Conservation (phyloP, 1,140 invertebrate species). For the Anoplolepis gracilipes region DNA sequence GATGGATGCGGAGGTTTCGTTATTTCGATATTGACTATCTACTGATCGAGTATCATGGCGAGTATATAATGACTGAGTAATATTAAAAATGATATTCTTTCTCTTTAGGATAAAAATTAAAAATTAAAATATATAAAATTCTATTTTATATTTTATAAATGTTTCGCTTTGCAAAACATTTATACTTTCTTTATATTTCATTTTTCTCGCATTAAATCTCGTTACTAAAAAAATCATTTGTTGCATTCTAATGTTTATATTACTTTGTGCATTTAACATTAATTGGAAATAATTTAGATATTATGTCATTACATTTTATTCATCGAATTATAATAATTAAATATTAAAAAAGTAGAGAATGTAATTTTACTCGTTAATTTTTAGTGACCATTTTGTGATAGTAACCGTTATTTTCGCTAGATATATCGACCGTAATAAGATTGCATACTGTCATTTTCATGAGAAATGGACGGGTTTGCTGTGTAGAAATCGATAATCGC, state of each 20-base stretch:
- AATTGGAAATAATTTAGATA: not conserved
- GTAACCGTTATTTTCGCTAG: not conserved
- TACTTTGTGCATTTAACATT: not conserved
- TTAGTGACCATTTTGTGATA: not conserved
- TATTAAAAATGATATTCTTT: conserved; percentile 3
- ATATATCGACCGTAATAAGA: not conserved
- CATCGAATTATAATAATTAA: not conserved
- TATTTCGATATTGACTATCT: conserved; percentile 8
- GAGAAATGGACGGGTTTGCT: conserved; percentile 15
- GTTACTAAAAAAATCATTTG: not conserved
- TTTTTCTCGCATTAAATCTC: not conserved
- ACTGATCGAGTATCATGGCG: not conserved
- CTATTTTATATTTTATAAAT: not conserved
- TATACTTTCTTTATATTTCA: not conserved
- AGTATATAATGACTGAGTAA: not conserved
- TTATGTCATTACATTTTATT: not conserved
- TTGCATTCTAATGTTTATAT: not conserved
- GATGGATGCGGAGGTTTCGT: conserved; percentile 45
- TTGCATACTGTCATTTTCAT: conserved; percentile 25
- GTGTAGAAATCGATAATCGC: conserved; percentile 13
- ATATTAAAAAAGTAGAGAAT: not conserved
- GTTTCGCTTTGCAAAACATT: not conserved
- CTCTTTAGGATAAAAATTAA: not conserved
- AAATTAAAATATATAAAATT: not conserved
- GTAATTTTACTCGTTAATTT: not conserved